A percentile compares a stretch with the other conserved stretches of the same genome.
These are phyloP conservation scores for Anthonomus grandis DNA, from an alignment of 1,140 invertebrate genomes.

Conservation along the genomic window DNA sequence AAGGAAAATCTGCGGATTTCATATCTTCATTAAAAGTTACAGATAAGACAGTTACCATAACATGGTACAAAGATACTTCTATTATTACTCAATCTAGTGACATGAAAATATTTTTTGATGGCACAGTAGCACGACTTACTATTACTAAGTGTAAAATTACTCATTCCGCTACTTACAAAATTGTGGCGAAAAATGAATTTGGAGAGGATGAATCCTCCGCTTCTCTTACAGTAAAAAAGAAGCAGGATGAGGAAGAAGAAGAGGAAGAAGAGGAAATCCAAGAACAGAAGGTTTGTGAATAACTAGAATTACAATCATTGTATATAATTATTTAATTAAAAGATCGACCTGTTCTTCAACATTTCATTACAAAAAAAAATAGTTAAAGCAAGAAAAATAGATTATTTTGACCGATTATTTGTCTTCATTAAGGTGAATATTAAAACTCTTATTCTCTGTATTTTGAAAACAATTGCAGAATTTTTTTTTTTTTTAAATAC, in stretches of 20 bases:
- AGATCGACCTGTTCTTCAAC: no score
- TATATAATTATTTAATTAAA: no score
- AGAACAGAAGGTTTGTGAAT: slow-evolving; percentile 26
- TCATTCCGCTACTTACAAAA: slow-evolving; percentile 72
- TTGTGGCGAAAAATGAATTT: slow-evolving; percentile 77
- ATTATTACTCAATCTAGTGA: slow-evolving; percentile 68
- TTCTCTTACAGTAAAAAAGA: slow-evolving; percentile 65
- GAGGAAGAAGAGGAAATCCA: slow-evolving; percentile 24
- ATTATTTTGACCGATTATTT: no score
- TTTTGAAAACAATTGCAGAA: no score
- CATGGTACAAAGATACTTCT: slow-evolving; percentile 82
- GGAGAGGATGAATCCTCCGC: slow-evolving; percentile 79
- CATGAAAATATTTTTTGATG: slow-evolving; percentile 73
- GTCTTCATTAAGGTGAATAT: no score
- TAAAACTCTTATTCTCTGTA: no score
- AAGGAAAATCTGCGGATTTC: slow-evolving; percentile 77
- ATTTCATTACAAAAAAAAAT: no score
- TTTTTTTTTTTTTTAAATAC: no score
- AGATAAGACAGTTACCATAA: slow-evolving; percentile 75
- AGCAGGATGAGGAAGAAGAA: slow-evolving; percentile 41
- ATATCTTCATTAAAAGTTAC: slow-evolving; percentile 65
- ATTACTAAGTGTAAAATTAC: slow-evolving; percentile 68
- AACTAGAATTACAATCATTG: no score
- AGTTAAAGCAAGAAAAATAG: no score
- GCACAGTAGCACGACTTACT: slow-evolving; percentile 70